Base-by-base conservation (phyloP, 2,888 invertebrate genomes). In the Dynastes tityus region DNA sequence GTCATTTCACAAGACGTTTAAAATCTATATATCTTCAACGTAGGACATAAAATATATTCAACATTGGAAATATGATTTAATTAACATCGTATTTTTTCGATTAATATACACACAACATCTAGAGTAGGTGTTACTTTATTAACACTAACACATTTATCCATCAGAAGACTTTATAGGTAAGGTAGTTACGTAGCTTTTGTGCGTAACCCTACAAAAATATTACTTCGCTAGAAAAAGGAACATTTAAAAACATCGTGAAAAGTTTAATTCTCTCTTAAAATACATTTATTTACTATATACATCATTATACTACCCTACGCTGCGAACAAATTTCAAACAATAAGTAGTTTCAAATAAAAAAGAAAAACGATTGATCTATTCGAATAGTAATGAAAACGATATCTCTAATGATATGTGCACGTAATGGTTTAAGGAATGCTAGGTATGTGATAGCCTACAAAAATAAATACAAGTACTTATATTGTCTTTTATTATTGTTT, bases 111-210 rank as follows among this genome's bases (percentile, higher is more conserved):
- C 40, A 68, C 68, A 65, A 76, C 76, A 58, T 58, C 68, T 32
- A 67, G 22, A 75, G 16, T 9, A 45, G 45, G 45, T 45, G 13
- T 63, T 16, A 64, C 45, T 65, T 76, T 74, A 40, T 65, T 45
- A 45, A 45, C 8, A 45, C 45, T 51, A 40, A 51, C 27, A 74
- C 61, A 27, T 61, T 45, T 74, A 74, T 63, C 45, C 73, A 8
- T 67, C 16, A 75, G 75, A 75, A 78, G 78, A 78, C 78, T 78
- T 76, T 63, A 40, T 78, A 32, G 29, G 32, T 78, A 80, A 82
- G 81, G 81, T 81, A 82, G 80, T 82, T 81, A 80, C 79, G 81
- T 81, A 82, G 82, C 81, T 80, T 71, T 70, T 82, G 80, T 82
- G 80, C 81, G 81, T 80, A 81, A 81, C 76, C 74, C 73, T 63